Base-by-base conservation (phyloP, 37 sponge, comb jelly and placozoan species). In the Beroe forskalii region DNA sequence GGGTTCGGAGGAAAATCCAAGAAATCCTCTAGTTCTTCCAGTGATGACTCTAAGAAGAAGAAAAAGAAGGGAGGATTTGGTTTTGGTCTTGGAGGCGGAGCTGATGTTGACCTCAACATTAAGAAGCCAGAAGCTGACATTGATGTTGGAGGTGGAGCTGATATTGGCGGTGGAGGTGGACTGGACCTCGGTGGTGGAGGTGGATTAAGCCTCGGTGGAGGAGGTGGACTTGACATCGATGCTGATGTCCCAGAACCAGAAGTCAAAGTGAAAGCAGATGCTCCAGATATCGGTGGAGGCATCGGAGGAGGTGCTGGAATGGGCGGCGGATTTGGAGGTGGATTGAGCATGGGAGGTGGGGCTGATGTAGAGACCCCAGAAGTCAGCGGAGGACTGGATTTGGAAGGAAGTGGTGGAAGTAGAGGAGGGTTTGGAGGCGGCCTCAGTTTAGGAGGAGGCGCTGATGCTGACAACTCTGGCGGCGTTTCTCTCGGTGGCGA, bases 21-120 rank as follows among this genome's bases (percentile, higher is more conserved):
- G 60, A n/a, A n/a, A n/a, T n/a, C n/a, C n/a, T n/a, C n/a, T n/a
- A n/a, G n/a, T n/a, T n/a, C n/a, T 72, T 72, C 75, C 2, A 72
- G 75, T 37, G 75, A 72, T 72, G 75, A 72, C 75, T 30, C 32
- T 39, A 72, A 72, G 39, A 72, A 72, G 40, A 72, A 72, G 75
- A 72, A 72, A 20, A 72, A 72, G 75, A 72, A 72, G 75, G 75
- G 75, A 72, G 75, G 75, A 72, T 72, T 72, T 37, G 75, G 75
- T 3, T 72, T 72, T 20, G 60, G 60, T 9, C 60, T 55, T 9
- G 66, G 66, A 63, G n/a, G n/a, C n/a, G 66, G 66, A 63, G 66
- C 28, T 63, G 66, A 63, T 20, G 25, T 63, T 72, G 75, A 72
- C 40, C 8, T 72, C 30, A 39, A 72, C 22, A 20, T 32, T 3